These are phyloP conservation scores for Apodemia zela DNA, from an alignment of 2,888 invertebrate species.

Conservation along the genomic window DNA sequence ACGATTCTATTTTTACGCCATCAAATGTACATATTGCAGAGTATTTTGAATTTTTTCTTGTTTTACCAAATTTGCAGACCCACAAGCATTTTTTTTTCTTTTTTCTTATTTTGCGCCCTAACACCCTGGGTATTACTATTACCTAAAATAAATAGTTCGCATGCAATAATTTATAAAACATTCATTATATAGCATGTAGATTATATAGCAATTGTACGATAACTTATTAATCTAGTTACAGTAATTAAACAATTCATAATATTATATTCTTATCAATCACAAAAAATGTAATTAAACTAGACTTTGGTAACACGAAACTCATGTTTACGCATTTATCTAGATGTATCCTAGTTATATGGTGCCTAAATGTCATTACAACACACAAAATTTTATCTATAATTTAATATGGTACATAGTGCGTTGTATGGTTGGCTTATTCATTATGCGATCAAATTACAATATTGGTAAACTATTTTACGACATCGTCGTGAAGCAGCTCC, in stretches of 20 bases:
- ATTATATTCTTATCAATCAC: not conserved
- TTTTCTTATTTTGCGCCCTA: not conserved
- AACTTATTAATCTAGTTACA: slow-evolving; percentile 2
- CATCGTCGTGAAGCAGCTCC: not conserved
- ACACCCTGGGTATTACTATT: not conserved
- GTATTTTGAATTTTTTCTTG: not conserved
- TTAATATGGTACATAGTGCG: not conserved
- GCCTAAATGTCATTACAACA: slow-evolving; percentile 11
- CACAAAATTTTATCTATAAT: slow-evolving; percentile 11
- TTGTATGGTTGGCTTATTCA: not conserved
- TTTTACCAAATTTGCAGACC: too few species aligned
- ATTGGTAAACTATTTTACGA: not conserved
- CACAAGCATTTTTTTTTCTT: not conserved
- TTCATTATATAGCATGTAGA: not conserved
- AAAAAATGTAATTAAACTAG: not conserved
- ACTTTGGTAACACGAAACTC: slow-evolving; percentile 1
- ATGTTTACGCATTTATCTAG: not conserved
- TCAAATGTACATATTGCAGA: not conserved
- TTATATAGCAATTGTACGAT: not conserved
- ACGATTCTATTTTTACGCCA: too few species aligned
- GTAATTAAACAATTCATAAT: not conserved
- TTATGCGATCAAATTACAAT: not conserved
- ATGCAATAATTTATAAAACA: not conserved
- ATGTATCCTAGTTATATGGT: not conserved
- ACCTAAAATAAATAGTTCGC: not conserved